Conservation (phyloP, 2,113 vertebrate genomes). For the Archilochus colubris region DNA sequence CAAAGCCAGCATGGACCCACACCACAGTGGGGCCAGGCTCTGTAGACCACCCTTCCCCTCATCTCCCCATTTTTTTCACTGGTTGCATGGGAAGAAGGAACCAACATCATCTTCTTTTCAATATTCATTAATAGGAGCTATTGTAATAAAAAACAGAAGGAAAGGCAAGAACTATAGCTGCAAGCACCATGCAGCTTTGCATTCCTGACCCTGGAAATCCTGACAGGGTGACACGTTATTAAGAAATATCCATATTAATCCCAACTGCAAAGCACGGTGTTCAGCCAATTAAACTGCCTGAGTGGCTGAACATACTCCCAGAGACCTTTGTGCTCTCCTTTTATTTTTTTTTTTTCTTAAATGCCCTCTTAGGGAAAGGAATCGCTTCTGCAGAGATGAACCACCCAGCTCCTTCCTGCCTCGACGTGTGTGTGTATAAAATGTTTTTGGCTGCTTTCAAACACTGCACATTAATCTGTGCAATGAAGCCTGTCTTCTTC, state of each 20-base stretch:
- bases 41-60: background rate
- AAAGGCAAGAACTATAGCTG: background rate
- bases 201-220: background rate
- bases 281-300: conserved; percentile 10
- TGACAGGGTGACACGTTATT: conserved; percentile 42
- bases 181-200: background rate
- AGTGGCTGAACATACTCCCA: background rate
- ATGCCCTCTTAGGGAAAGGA: conserved; percentile 10
- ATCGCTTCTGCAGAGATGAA: conserved; percentile 31
- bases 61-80: background rate
- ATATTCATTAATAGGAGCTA: background rate
- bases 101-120: background rate
- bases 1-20: background rate
- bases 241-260: conserved; percentile 30
- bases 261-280: background rate
- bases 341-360: background rate
- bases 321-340: background rate
- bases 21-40: background rate
- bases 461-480: conserved; percentile 16
- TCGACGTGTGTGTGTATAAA: background rate
- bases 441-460: conserved; percentile 45
- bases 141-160: background rate
- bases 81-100: background rate
- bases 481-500: conserved; percentile 31
- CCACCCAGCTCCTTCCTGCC: conserved; percentile 23